Conservation (phyloP, 2,797 vertebrate genomes). For the Threskiornis aethiopicus region DNA sequence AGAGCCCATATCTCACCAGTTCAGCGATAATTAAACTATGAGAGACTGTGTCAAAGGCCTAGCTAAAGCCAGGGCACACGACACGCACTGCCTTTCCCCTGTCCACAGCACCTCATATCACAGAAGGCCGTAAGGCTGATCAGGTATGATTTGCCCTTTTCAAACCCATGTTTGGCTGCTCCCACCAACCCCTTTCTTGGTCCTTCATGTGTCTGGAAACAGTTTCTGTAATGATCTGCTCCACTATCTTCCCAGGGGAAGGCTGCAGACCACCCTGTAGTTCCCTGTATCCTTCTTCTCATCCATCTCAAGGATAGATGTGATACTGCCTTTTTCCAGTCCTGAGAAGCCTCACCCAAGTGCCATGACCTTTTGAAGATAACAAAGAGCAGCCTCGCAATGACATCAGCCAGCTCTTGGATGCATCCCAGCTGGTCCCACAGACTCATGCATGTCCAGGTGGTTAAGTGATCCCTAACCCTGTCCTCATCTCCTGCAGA, state of each 20-base stretch:
- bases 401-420: neutral
- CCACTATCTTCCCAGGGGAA: neutral
- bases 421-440: neutral
- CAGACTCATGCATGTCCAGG: neutral
- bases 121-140: neutral
- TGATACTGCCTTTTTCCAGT: neutral
- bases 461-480: neutral
- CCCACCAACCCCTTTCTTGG: neutral
- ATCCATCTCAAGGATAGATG: neutral
- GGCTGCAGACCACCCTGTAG: neutral
- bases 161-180: neutral
- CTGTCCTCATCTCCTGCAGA: neutral
- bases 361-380: neutral
- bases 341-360: neutral
- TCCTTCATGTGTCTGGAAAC: neutral
- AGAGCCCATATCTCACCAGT: neutral
- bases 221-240: neutral
- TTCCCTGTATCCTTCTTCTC: neutral
- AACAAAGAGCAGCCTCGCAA: neutral
- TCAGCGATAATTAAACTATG: neutral
- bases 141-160: neutral
- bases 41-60: neutral
- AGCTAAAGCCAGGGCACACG: neutral
- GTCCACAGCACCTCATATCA: neutral
- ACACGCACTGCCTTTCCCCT: neutral